Evolutionary conservation across 1,140 invertebrate genomes (phyloP), one percentile per base, ranked within the genome.

Genomic region (Ericerus pela): DNA sequence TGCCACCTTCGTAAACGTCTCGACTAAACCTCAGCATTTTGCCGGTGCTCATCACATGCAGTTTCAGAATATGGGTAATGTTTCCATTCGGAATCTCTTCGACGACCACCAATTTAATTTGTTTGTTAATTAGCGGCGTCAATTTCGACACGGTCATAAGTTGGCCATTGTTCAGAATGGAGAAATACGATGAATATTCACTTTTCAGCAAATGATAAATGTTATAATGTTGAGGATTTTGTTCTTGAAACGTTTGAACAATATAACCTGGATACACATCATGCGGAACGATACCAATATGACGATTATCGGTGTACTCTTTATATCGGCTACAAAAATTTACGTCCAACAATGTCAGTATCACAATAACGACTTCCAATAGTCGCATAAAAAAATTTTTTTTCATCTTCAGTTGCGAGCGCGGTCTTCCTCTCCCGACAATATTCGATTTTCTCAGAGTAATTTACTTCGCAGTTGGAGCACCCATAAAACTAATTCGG

Each of bases 141-240:
- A 91, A 72, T 61, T 89, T 85, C 2, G 84, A 78, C 1, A 87
- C 90, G 16, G 87, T 91, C 87, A 92, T 92, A 8, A 93, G 78
- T 38, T 90, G 76, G 22, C 88, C 89, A 68, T 89, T 82, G 51
- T 84, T 79, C n/a, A 93, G 75, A 28, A 92, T 79, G 1, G 88
- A 83, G 66, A 93, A 93, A 65, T 81, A 90, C 51, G 84, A 77
- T 11, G 82, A 83, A 67, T 79, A 86, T 41, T 80, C 84, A 20
- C 79, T 85, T 59, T 88, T 82, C 60, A 88, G 66, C 12, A 87
- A 70, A 18, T 75, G 77, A 66, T 80, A 85, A 30, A 75, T 75
- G 27, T 76, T 74, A 59, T 75, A 69, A 55, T 73, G 70, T 33
- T 71, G 69, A 52, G 69, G 64, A 29, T 62, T 62, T 29, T 64